phyloP scores from a whole-genome alignment of 2,797 vertebrate species.

The Australoheros facetus region DNA sequence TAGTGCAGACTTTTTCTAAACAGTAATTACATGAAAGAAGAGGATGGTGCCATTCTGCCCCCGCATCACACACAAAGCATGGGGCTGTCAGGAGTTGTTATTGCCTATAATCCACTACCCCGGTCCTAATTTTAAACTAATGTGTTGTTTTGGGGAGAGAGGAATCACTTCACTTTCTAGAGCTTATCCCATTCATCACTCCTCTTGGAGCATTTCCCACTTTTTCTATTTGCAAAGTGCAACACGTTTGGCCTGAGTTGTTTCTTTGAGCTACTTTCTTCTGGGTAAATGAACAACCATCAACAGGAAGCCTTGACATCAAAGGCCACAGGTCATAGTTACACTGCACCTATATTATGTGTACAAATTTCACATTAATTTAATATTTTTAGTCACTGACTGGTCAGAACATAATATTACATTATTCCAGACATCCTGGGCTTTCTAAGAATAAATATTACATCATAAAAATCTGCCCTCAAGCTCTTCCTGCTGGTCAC shows the following conservation, averaged over 20 bases:
- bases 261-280: background rate
- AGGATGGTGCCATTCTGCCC: background rate
- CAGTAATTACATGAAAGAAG: background rate
- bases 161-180: constrained; percentile 27
- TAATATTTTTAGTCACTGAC: background rate
- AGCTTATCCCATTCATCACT: constrained; percentile 36
- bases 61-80: background rate
- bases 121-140: constrained; percentile 34
- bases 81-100: constrained; percentile 4
- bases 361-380: background rate
- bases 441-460: background rate
- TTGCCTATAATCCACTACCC: constrained; percentile 11
- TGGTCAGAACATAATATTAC: background rate
- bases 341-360: too few relatives aligned
- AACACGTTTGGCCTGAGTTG: background rate
- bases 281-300: constrained; percentile 14
- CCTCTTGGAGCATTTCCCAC: constrained; percentile 5
- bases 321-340: background rate
- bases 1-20: background rate
- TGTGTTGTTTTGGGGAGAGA: constrained; percentile 37
- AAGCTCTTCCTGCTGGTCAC: background rate
- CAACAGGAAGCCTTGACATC: background rate
- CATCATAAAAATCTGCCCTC: background rate
- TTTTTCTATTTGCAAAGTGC: background rate
- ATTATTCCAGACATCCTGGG: background rate